Evolutionary conservation across 2,797 vertebrate genomes (phyloP).

Genomic region (Oophaga sylvatica): DNA sequence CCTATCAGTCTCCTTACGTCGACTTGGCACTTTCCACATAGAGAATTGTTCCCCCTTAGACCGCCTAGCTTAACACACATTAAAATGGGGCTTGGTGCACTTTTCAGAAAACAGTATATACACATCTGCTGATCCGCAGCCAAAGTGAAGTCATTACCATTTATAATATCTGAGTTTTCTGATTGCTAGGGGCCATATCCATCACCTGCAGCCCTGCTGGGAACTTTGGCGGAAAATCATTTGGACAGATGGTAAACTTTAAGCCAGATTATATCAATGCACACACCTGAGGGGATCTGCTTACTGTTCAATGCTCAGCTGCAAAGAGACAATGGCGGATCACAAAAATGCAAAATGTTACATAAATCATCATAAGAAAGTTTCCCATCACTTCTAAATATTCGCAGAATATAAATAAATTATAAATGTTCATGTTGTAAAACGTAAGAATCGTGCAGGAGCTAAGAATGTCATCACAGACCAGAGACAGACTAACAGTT

Average conservation of each 20-base stretch:
- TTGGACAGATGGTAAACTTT: slow-evolving; percentile 12
- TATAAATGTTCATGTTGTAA: not conserved
- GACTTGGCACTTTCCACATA: no score
- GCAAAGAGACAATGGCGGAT: not conserved
- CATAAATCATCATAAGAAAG: not conserved
- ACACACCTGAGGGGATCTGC: not conserved
- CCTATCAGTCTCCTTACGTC: no score
- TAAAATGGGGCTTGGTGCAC: no score
- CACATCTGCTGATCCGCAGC: slow-evolving; percentile 8
- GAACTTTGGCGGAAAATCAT: not conserved
- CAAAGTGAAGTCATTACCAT: slow-evolving; percentile 7
- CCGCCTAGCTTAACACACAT: no score
- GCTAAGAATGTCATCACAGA: no score
- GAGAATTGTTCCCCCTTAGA: no score
- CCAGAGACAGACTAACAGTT: no score
- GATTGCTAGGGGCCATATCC: not conserved
- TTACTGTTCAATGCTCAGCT: not conserved
- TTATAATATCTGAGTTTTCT: not conserved
- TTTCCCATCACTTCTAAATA: not conserved
- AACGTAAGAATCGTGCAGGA: no score
- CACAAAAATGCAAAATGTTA: not conserved
- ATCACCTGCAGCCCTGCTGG: not conserved
- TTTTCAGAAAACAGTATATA: not conserved
- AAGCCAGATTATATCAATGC: slow-evolving; percentile 6
- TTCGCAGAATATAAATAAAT: not conserved